Evolutionary conservation across 1,140 invertebrate genomes (phyloP).

Genomic region (Panonychus citri): DNA sequence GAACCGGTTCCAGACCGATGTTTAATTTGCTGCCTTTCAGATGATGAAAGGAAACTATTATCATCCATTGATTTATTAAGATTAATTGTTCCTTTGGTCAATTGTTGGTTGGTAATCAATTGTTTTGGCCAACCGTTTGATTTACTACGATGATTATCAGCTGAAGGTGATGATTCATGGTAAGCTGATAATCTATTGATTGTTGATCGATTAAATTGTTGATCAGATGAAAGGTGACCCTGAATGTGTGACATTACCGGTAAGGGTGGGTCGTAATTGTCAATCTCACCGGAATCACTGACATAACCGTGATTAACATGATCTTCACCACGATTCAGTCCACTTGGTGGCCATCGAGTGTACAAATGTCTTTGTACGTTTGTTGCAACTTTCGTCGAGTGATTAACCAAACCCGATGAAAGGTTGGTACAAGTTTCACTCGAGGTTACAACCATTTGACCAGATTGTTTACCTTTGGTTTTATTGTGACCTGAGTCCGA

Average conservation of each 20-base stretch:
- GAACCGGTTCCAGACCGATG: too few relatives aligned
- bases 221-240: too few relatives aligned
- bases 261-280: neutral
- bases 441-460: neutral
- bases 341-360: neutral
- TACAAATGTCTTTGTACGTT: neutral
- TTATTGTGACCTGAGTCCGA: neutral
- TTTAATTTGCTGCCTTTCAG: too few relatives aligned
- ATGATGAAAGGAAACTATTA: too few relatives aligned
- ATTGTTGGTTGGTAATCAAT: too few relatives aligned
- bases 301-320: neutral
- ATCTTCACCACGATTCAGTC: neutral
- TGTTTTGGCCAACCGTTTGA: too few relatives aligned
- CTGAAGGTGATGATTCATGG: too few relatives aligned
- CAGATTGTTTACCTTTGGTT: neutral
- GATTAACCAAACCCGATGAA: neutral
- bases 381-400: neutral
- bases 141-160: too few relatives aligned
- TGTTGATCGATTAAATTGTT: too few relatives aligned
- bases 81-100: too few relatives aligned
- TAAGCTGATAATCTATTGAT: too few relatives aligned
- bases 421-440: neutral
- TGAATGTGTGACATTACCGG: neutral
- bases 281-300: neutral
- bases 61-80: too few relatives aligned